Percentiles rank a stretch among this genome's conserved stretches.
Conservation (phyloP, 2,797 vertebrate genomes). For the Knipowitschia caucasica region DNA sequence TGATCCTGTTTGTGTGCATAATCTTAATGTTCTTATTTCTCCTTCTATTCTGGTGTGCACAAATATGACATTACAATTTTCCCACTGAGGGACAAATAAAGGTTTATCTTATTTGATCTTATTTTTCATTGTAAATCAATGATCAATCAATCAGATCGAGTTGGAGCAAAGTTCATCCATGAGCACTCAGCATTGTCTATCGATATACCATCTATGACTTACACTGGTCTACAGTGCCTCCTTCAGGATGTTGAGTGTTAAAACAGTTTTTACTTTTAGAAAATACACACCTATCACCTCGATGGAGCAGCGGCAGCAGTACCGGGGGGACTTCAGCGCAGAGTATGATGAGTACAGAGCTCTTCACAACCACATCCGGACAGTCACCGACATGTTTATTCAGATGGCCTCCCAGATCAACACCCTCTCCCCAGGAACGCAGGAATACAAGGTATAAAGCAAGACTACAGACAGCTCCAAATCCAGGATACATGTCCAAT, state of each 20-base stretch:
- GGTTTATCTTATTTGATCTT: no score
- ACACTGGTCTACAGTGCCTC: conserved; percentile 40
- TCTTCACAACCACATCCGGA: conserved; percentile 77
- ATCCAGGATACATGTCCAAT: background rate
- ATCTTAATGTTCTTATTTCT: no score
- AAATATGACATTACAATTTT: no score
- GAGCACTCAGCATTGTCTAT: no score
- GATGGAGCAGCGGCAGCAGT: conserved; percentile 77
- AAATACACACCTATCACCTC: conserved; percentile 76
- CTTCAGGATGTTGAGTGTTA: conserved; percentile 36
- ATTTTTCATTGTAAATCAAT: no score
- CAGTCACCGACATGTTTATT: conserved; percentile 79
- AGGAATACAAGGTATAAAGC: conserved; percentile 75
- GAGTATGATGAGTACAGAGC: conserved; percentile 82
- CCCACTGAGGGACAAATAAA: no score
- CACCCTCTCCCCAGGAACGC: conserved; percentile 77
- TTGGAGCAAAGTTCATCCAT: no score
- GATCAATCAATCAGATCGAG: no score
- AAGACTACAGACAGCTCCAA: conserved; percentile 38
- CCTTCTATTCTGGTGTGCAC: no score
- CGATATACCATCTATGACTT: background rate
- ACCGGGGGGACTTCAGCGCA: conserved; percentile 82
- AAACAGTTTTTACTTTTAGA: conserved; percentile 52
- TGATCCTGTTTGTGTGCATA: no score
- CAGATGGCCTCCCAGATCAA: conserved; percentile 85